Evolutionary conservation across 2,113 vertebrate species (phyloP).

Genomic region (Morone chrysops): DNA sequence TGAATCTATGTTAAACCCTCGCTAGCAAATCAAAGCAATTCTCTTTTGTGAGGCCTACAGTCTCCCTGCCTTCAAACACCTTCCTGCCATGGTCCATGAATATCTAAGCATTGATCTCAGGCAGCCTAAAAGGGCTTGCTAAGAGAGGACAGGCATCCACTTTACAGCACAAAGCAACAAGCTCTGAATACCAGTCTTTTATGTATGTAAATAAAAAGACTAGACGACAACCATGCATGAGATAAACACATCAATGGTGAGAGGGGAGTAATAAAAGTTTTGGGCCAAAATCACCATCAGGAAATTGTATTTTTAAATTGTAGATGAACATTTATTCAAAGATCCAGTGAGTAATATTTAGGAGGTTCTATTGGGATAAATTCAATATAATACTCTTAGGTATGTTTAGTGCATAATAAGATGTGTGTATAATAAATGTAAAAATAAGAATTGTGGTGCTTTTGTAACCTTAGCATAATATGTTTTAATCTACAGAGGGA

Average conservation of each 20-base stretch:
- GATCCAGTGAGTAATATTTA: too few relatives aligned
- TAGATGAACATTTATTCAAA: too few relatives aligned
- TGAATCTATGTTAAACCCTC: slow-evolving; percentile 35
- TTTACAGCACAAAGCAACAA: slow-evolving; percentile 74
- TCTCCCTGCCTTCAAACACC: slow-evolving; percentile 79
- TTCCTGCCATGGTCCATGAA: slow-evolving; percentile 68
- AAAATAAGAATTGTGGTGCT: too few relatives aligned
- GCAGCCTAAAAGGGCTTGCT: slow-evolving; percentile 62
- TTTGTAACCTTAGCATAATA: too few relatives aligned
- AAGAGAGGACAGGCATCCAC: slow-evolving; percentile 51
- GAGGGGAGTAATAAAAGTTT: not conserved
- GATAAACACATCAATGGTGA: slow-evolving; percentile 38
- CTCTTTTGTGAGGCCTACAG: slow-evolving; percentile 56
- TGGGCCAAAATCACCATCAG: not conserved
- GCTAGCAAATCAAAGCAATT: slow-evolving; percentile 76
- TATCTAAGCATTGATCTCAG: slow-evolving; percentile 79
- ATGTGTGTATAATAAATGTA: too few relatives aligned
- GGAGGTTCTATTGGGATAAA: too few relatives aligned
- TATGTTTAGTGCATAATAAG: too few relatives aligned
- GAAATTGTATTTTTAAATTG: slow-evolving; percentile 13
- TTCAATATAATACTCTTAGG: too few relatives aligned
- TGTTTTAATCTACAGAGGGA: too few relatives aligned
- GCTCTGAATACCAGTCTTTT: slow-evolving; percentile 69
- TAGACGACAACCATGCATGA: slow-evolving; percentile 27
- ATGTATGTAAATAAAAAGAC: slow-evolving; percentile 57